Percentiles rank a stretch among this genome's conserved stretches.
These are phyloP conservation scores for Porites rus DNA, from an alignment of 92 coral and sea anemone species.

Conservation along the genomic window DNA sequence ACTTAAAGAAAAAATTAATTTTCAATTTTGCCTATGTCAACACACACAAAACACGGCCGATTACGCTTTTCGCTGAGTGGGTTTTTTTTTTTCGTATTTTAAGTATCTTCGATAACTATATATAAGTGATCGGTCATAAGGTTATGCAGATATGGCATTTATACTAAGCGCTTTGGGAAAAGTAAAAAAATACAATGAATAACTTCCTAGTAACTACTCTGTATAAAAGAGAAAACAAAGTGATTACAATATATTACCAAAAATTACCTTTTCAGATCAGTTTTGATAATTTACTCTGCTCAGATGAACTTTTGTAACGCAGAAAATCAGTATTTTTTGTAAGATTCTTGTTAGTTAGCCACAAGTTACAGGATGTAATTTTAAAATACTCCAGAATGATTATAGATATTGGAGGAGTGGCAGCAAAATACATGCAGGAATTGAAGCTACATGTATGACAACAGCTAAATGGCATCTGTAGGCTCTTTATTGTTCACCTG, in stretches of 20 bases:
- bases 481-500: slow-evolving; percentile 18
- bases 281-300: too few species aligned
- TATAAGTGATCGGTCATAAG: too few species aligned
- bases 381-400: neutral
- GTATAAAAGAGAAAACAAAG: neutral
- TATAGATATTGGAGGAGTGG: neutral
- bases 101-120: neutral
- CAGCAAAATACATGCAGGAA: neutral
- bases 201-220: neutral
- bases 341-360: neutral
- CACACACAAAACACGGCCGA: neutral
- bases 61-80: slow-evolving; percentile 6
- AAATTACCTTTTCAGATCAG: too few species aligned
- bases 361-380: neutral
- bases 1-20: slow-evolving; percentile 7
- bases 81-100: neutral
- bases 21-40: slow-evolving; percentile 19
- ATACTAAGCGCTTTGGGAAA: neutral
- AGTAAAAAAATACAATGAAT: neutral
- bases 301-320: too few species aligned
- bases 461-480: slow-evolving; percentile 19
- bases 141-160: neutral
- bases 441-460: neutral
- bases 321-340: too few species aligned
- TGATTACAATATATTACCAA: too few species aligned